Evolutionary conservation across 1,140 invertebrate species (phyloP).

Genomic region (Cardiocondyla obscurior): DNA sequence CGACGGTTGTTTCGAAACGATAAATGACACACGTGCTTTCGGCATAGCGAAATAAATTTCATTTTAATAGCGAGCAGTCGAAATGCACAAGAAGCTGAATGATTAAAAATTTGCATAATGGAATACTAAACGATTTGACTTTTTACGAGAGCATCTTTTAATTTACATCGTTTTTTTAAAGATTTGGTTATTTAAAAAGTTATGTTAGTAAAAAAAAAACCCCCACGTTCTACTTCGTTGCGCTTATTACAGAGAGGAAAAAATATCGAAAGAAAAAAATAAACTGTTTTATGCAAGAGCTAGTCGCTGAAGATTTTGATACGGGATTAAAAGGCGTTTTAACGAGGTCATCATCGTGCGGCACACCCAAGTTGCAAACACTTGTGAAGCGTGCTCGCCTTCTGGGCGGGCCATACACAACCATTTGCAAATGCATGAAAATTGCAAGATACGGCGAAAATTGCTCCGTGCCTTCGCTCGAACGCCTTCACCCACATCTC

Average conservation of each 20-base stretch:
- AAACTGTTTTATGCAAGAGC: not conserved
- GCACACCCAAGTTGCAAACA: conserved; percentile 31
- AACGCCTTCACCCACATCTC: conserved; percentile 26
- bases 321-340: conserved; percentile 47
- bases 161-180: not conserved
- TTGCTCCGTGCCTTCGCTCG: conserved; percentile 48
- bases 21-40: not conserved
- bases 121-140: not conserved
- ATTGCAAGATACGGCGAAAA: conserved; percentile 57
- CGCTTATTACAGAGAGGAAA: not conserved
- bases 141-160: not conserved
- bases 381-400: conserved; percentile 22
- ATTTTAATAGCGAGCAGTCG: not conserved
- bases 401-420: conserved; percentile 49
- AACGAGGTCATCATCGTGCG: conserved; percentile 41
- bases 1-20: not conserved
- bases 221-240: not conserved
- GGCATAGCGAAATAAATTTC: not conserved
- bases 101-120: not conserved
- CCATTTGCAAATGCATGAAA: conserved; percentile 55
- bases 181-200: not conserved
- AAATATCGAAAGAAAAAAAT: not conserved
- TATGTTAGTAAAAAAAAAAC: too few relatives aligned
- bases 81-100: not conserved
- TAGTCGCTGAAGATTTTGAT: not conserved